Evolutionary conservation across 35 echinoderm and acorn worm species (phyloP).

Genomic region (Eucidaris tribuloides): DNA sequence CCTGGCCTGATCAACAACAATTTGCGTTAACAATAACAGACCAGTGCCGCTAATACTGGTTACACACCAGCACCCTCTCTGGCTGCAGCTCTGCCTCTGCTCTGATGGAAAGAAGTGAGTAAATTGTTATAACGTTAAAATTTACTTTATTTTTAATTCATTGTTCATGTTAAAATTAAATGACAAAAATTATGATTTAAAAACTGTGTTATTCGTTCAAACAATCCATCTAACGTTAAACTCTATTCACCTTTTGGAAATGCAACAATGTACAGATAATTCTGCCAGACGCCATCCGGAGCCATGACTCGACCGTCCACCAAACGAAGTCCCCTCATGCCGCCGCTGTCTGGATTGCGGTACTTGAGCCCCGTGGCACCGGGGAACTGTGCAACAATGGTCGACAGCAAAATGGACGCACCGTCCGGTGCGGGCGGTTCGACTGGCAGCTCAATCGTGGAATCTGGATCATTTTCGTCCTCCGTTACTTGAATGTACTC

Average conservation of each 20-base stretch:
- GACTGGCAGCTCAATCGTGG: conserved; percentile 78
- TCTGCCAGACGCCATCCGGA: conserved; percentile 70
- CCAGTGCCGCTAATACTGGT: too few species aligned
- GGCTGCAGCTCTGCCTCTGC: too few species aligned
- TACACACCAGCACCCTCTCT: too few species aligned
- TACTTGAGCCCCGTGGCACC: conserved; percentile 89
- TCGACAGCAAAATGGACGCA: conserved; percentile 80
- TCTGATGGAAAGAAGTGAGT: too few species aligned
- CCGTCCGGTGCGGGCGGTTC: conserved; percentile 55
- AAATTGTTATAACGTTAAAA: too few species aligned
- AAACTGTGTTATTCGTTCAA: too few species aligned
- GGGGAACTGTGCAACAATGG: conserved; percentile 82
- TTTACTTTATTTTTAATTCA: too few species aligned
- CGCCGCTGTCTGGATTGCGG: conserved; percentile 72
- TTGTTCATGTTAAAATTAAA: too few species aligned
- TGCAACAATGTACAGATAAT: conserved; percentile 69
- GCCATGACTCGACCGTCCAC: conserved; percentile 77
- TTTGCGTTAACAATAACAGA: too few species aligned
- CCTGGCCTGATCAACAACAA: too few species aligned
- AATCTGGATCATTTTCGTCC: conserved; percentile 61
- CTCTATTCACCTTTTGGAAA: conserved; percentile 71
- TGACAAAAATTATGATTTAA: too few species aligned
- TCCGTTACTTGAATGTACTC: conserved; percentile 10
- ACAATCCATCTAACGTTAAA: too few species aligned
- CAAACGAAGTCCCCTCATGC: conserved; percentile 69